Evolutionary conservation across 1,140 invertebrate genomes (phyloP), one percentile per base, ranked within the genome.

Genomic region (Anthonomus grandis): DNA sequence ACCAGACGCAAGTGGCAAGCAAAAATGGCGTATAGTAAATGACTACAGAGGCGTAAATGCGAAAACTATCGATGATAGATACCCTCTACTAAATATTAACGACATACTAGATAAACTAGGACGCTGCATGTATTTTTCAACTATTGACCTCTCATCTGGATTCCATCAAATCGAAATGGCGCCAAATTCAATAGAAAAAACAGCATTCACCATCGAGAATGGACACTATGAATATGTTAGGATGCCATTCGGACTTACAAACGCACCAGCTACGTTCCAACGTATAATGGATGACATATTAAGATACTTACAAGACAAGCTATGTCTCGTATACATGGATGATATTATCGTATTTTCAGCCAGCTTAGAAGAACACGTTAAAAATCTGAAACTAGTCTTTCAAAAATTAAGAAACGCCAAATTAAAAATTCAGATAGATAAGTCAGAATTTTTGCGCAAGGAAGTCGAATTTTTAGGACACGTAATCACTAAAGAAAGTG

Each of bases 41-140:
- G 74, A 74, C 59, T 77, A 69, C 48, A 41, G 73, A 41, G 70
- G 72, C 59, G 31, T 76, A n/a, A 76, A 77, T 59, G 66, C 72
- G 34, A 64, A 65, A 48, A 74, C 70, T 5, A 62, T 74, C 8
- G 63, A 61, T 5, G 77, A 82, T 59, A 64, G 55, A 24, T 83
- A 74, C 64, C 79, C 81, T 1, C 52, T 83, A 4, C 78, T 79
- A 10, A 64, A 74, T n/a, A 79, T 82, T n/a, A 19, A 21, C 9
- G 52, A 56, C 10, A 36, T 67, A 10, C 58, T 81, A 21, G 68
- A 75, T 54, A 60, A 58, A 22, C 45, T 80, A 23, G 64, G 59
- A 0, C 67, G 63, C 21, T 37, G 53, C 3, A 60, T 66, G 17
- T 72, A 67, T 53, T 78, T 79, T 49, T 66, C 65, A 18, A 66